Evolutionary conservation across 2,888 invertebrate genomes (phyloP).

Genomic region (Leptopilina syphax): DNA sequence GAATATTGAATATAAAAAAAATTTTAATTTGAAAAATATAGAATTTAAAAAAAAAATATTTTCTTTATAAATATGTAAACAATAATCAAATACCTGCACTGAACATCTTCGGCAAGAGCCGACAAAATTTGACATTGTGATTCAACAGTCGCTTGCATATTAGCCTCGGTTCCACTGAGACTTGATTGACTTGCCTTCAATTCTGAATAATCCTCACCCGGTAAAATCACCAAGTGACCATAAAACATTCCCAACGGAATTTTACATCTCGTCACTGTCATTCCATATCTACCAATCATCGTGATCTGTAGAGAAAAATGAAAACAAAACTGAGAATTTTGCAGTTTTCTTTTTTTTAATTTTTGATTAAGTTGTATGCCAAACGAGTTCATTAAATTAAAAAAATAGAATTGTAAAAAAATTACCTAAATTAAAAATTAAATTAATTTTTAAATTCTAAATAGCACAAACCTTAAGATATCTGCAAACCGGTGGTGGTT

Average conservation of each 20-base stretch:
- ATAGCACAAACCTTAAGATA: conserved; percentile 86
- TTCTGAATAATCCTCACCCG: conserved; percentile 78
- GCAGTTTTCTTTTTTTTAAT: not conserved
- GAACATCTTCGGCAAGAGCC: conserved; percentile 87
- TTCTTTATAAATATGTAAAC: not conserved
- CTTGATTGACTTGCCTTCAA: conserved; percentile 66
- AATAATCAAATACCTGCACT: conserved; percentile 80
- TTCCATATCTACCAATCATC: conserved; percentile 93
- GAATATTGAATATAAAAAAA: no score
- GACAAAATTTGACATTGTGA: conserved; percentile 83
- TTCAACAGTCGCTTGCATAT: conserved; percentile 75
- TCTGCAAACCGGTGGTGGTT: conserved; percentile 92
- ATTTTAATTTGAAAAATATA: no score
- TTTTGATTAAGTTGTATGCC: not conserved
- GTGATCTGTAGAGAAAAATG: conserved; percentile 82
- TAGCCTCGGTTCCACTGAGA: conserved; percentile 65
- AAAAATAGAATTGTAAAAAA: no score
- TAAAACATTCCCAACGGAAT: conserved; percentile 96
- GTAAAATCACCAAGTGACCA: conserved; percentile 89
- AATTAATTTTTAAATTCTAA: not conserved
- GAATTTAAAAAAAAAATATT: not conserved
- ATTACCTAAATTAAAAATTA: no score
- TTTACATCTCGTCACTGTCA: conserved; percentile 92
- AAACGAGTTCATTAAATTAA: conserved; percentile 37
- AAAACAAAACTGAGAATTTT: conserved; percentile 46